Conservation (phyloP, 2,888 invertebrate genomes). For the Mantis religiosa region DNA sequence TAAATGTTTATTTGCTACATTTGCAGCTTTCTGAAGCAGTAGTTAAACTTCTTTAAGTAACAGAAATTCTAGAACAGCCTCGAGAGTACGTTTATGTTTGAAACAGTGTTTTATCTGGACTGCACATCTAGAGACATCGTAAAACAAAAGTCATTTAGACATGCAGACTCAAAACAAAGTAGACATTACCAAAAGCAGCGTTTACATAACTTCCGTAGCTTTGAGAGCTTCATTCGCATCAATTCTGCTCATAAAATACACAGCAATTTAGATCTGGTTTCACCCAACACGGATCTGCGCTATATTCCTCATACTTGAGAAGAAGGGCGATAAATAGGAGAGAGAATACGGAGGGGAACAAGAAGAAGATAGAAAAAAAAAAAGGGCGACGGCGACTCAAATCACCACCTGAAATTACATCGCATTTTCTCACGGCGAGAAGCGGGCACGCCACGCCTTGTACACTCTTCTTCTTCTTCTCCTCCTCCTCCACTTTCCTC, state of each 20-base stretch:
- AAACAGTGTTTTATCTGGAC: too few species aligned
- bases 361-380: background rate
- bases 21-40: too few species aligned
- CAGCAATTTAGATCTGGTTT: background rate
- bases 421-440: conserved; percentile 2
- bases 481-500: too few species aligned
- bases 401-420: conserved; percentile 5
- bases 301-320: background rate
- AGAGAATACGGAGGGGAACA: background rate
- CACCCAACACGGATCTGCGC: background rate
- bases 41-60: too few species aligned
- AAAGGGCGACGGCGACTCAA: background rate
- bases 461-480: background rate
- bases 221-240: background rate
- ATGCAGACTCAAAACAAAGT: too few species aligned
- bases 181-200: too few species aligned
- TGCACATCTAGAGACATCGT: too few species aligned
- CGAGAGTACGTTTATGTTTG: too few species aligned
- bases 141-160: too few species aligned
- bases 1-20: too few species aligned
- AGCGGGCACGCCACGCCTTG: background rate
- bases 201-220: background rate
- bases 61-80: too few species aligned
- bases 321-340: background rate
- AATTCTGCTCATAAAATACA: background rate